phyloP scores from a whole-genome alignment of 2,797 vertebrate genomes.

The Erpetoichthys calabaricus region DNA sequence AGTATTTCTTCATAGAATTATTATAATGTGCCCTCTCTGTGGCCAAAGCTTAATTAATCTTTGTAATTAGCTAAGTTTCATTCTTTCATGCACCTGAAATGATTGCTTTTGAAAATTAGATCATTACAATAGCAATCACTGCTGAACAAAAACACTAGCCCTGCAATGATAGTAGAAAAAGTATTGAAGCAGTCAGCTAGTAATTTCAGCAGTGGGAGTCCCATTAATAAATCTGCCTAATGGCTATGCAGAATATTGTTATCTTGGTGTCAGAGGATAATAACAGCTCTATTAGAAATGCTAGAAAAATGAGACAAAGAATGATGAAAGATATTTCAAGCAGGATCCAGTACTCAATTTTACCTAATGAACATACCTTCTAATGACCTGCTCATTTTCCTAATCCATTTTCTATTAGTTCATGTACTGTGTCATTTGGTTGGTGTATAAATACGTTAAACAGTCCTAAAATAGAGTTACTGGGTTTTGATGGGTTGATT shows the following conservation, averaged over 20 bases:
- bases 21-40: not conserved
- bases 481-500: too few species aligned
- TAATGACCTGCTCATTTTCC: constrained; percentile 1
- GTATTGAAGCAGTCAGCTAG: not conserved
- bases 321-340: constrained; percentile 1
- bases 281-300: constrained; percentile 4
- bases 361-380: not conserved
- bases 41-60: not conserved
- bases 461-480: too few species aligned
- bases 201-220: not conserved
- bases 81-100: constrained; percentile 1
- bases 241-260: not conserved
- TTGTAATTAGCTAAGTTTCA: not conserved
- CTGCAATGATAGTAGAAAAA: not conserved
- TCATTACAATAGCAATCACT: constrained; percentile 3
- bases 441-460: too few species aligned
- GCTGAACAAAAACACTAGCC: not conserved
- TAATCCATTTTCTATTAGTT: not conserved
- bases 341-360: not conserved
- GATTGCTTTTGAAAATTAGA: not conserved
- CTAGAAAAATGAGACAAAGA: constrained; percentile 2
- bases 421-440: too few species aligned
- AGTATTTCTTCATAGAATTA: not conserved
- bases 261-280: constrained; percentile 3
- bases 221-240: constrained; percentile 5